A percentile compares a stretch with the other conserved stretches of the same genome.
phyloP scores from a whole-genome alignment of 1,140 invertebrate genomes.

The Babylonia areolata region DNA sequence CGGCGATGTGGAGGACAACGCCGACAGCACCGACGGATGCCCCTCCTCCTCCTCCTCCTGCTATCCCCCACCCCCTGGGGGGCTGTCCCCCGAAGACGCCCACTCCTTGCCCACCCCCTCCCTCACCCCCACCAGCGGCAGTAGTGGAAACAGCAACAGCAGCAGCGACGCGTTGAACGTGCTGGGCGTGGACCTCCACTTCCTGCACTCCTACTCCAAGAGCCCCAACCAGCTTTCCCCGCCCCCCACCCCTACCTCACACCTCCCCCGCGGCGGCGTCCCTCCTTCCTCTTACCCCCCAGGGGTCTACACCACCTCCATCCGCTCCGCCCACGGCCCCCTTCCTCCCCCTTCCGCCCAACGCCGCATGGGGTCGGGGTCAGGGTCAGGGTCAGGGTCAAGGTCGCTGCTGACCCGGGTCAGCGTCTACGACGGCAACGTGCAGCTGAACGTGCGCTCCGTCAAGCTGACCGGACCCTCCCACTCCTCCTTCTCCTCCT shows the following conservation, averaged over 20 bases:
- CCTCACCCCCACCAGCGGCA: neutral
- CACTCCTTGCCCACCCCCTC: neutral
- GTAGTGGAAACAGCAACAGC: conserved; percentile 4
- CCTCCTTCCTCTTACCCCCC: conserved; percentile 4
- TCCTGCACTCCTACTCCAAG: conserved; percentile 70
- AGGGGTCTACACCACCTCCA: conserved; percentile 5
- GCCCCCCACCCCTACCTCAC: conserved; percentile 27
- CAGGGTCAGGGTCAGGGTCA: conserved; percentile 22
- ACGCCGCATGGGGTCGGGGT: neutral
- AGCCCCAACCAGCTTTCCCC: neutral
- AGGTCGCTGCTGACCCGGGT: conserved; percentile 58
- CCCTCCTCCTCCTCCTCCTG: neutral
- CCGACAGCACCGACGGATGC: neutral
- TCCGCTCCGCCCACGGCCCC: conserved; percentile 17
- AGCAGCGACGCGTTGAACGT: conserved; percentile 69
- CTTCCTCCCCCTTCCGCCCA: too few species aligned
- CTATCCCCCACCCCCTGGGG: neutral
- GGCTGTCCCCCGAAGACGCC: too few species aligned
- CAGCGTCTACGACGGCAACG: conserved; percentile 48
- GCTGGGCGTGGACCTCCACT: conserved; percentile 74
- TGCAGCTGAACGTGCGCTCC: conserved; percentile 27
- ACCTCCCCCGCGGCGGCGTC: neutral
- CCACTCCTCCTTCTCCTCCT: neutral
- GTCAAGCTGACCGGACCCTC: neutral
- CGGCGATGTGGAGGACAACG: conserved; percentile 5